Evolutionary conservation across 2,113 vertebrate genomes (phyloP), one percentile per base, ranked within the genome.

Genomic region (Mohoua ochrocephala): DNA sequence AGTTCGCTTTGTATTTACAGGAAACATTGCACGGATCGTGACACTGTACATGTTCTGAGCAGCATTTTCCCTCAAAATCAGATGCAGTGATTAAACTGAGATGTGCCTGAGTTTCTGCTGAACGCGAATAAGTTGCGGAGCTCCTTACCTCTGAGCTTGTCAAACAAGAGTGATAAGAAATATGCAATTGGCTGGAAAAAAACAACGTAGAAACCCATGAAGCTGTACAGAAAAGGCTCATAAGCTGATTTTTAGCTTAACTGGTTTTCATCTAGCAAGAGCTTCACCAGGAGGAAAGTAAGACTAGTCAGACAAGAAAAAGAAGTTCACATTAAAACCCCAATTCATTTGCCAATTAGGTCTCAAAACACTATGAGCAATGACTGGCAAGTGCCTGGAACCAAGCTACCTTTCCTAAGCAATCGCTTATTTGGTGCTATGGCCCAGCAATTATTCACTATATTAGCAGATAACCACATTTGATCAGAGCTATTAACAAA

Each of bases 11-110:
- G 17, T 69, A 45, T 80, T 94, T 85, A 73, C 0, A 3, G 67
- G 42, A 87, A 95, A 79, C 5, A 39, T 22, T 52, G 41, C 64
- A 28, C 0, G 0, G 24, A 68, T 52, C 1, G 0, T 81, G 56
- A 63, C 2, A 8, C 8, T 28, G 3, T 53, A 30, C 3, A 3
- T 61, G 21, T 85, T 91, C 39, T 26, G 13, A 90, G 59, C 54
- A 82, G 39, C 10, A 16, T 44, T 53, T 26, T 70, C 60, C 31
- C 77, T 95, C 49, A 45, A 80, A 89, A 84, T 26, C 13, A n/a
- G 41, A 75, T 61, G 84, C 47, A 41, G 6, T 27, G 47, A 69
- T 74, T 84, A 80, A 93, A 95, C 28, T 77, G 59, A 69, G 26
- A 90, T 57, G 39, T 41, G 64, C 26, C 57, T 71, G 52, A 71